Evolutionary conservation across 2,888 invertebrate genomes (phyloP).

Genomic region (Ectemnius cavifrons): DNA sequence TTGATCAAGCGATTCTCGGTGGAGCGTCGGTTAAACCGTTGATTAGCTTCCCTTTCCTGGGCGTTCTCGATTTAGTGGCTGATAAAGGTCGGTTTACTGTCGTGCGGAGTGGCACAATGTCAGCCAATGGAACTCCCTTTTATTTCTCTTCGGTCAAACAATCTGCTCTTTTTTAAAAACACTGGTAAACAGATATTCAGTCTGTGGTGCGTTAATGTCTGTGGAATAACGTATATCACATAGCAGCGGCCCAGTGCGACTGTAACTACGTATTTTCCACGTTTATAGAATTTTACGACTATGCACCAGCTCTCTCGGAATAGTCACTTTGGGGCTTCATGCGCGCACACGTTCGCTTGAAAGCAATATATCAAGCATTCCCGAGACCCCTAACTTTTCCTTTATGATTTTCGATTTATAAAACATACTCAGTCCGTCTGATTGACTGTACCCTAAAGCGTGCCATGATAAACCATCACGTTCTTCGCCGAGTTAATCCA

Average conservation of each 20-base stretch:
- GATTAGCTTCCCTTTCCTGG: slow-evolving; percentile 1
- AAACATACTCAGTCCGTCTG: background rate
- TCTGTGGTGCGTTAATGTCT: no score
- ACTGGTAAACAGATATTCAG: no score
- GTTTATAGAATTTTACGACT: slow-evolving; percentile 3
- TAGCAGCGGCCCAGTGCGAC: no score
- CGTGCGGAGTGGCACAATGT: background rate
- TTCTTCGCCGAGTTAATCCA: no score
- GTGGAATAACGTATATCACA: no score
- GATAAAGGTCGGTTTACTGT: background rate
- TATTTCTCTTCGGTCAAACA: background rate
- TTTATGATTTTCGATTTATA: background rate
- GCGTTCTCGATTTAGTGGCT: slow-evolving; percentile 4
- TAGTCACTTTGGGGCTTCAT: background rate
- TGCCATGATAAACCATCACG: no score
- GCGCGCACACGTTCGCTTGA: background rate
- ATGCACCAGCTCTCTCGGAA: background rate
- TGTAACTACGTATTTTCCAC: background rate
- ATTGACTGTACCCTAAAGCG: background rate
- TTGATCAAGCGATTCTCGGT: slow-evolving; percentile 1
- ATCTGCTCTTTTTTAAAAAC: no score
- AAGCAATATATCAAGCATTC: slow-evolving; percentile 1
- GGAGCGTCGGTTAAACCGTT: slow-evolving; percentile 1
- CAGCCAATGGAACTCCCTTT: background rate
- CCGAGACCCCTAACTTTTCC: background rate